A percentile compares a stretch with the other conserved stretches of the same genome.
phyloP scores from a whole-genome alignment of 64 coral and sea anemone species.

The Montipora cactus region DNA sequence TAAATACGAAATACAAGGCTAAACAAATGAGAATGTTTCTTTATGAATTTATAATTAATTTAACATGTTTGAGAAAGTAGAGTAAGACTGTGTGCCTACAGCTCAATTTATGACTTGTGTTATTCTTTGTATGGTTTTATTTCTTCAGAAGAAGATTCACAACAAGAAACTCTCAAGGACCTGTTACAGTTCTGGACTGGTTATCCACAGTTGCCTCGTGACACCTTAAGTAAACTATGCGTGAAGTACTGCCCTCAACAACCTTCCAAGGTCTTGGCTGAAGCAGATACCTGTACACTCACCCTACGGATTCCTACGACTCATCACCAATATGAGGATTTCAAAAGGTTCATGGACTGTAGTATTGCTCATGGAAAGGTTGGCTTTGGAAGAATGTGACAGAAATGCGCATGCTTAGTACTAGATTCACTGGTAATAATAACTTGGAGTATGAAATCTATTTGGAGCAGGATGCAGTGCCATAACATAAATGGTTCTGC shows the following conservation, averaged over 20 bases:
- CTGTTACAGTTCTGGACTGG: slow-evolving; percentile 10
- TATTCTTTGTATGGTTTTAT: slow-evolving; percentile 20
- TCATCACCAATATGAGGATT: slow-evolving; percentile 14
- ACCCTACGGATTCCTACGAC: slow-evolving; percentile 10
- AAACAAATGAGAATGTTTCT: not conserved
- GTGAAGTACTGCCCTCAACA: slow-evolving; percentile 4
- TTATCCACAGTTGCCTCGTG: slow-evolving; percentile 14
- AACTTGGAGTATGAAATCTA: slow-evolving; percentile 10
- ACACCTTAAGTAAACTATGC: not conserved
- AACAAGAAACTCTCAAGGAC: slow-evolving; percentile 1
- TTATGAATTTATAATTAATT: slow-evolving; percentile 10
- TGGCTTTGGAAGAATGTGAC: slow-evolving; percentile 14
- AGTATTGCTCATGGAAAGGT: slow-evolving; percentile 2
- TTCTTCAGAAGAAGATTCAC: slow-evolving; percentile 3
- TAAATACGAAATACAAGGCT: not conserved
- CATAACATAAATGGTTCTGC: slow-evolving; percentile 4
- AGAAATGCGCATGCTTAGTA: slow-evolving; percentile 8
- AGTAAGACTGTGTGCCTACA: not conserved
- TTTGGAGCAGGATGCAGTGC: slow-evolving; percentile 15
- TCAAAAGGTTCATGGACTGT: slow-evolving; percentile 5
- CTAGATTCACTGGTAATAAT: slow-evolving; percentile 14
- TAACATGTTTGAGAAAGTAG: not conserved
- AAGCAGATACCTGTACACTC: slow-evolving; percentile 19
- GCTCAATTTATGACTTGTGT: not conserved
- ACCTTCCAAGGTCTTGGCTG: slow-evolving; percentile 18